Evolutionary conservation across 53 echinoderm and acorn worm species (phyloP).

Genomic region (Crossaster papposus): DNA sequence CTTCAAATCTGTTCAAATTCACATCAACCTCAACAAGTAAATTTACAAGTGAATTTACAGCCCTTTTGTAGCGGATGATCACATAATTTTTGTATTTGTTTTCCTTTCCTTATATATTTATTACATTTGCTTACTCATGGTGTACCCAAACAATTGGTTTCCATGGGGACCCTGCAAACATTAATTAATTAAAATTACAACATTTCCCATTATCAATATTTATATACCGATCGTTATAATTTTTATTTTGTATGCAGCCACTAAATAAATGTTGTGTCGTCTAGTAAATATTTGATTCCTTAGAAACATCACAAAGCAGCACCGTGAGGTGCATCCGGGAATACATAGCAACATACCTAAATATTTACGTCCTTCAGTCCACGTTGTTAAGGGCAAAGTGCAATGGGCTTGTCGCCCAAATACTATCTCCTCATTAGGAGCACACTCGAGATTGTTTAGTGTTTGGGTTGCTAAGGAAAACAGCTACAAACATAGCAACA

Average conservation of each 20-base stretch:
- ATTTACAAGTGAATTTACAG: too few species aligned
- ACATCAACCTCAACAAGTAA: too few species aligned
- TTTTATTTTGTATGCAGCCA: not conserved
- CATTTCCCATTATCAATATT: too few species aligned
- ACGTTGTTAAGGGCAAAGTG: not conserved
- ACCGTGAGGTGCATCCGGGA: not conserved
- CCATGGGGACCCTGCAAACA: too few species aligned
- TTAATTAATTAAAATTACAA: too few species aligned
- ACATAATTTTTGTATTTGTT: too few species aligned
- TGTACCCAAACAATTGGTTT: too few species aligned
- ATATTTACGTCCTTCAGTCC: not conserved
- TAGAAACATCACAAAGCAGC: not conserved
- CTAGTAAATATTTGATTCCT: not conserved
- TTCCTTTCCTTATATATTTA: too few species aligned
- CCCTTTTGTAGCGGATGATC: too few species aligned
- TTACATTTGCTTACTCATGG: too few species aligned
- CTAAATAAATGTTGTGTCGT: not conserved
- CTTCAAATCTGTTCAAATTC: too few species aligned
- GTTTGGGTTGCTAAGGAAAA: not conserved
- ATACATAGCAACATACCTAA: not conserved
- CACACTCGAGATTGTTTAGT: not conserved
- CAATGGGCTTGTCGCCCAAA: not conserved
- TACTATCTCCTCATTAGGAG: not conserved
- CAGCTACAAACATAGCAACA: constrained; percentile 2
- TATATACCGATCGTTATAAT: too few species aligned